These are phyloP conservation scores for Bovichtus variegatus DNA, from an alignment of 2,797 vertebrate genomes.

Conservation along the genomic window DNA sequence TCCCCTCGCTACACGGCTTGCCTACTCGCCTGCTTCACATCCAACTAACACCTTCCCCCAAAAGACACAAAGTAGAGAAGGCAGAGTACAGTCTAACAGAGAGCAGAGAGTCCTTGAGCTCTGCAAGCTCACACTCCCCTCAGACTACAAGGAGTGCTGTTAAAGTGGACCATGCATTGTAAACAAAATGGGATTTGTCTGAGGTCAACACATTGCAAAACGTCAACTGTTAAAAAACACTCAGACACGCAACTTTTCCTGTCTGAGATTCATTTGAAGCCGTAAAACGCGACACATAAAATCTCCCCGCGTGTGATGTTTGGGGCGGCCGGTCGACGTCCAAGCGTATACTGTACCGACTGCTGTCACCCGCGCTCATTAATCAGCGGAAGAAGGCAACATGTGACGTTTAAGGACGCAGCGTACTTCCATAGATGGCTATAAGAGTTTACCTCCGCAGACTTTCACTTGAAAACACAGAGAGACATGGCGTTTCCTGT, in stretches of 20 bases:
- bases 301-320: not conserved
- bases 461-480: slow-evolving; percentile 51
- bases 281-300: slow-evolving; percentile 38
- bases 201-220: slow-evolving; percentile 34
- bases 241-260: slow-evolving; percentile 41
- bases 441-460: slow-evolving; percentile 28
- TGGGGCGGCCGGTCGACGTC: not conserved
- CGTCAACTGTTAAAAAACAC: slow-evolving; percentile 43
- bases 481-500: slow-evolving; percentile 66
- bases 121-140: slow-evolving; percentile 25
- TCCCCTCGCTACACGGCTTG: slow-evolving; percentile 50
- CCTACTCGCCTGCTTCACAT: slow-evolving; percentile 68
- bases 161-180: slow-evolving; percentile 28
- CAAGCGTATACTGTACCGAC: not conserved
- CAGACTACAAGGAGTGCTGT: slow-evolving; percentile 28
- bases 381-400: slow-evolving; percentile 31
- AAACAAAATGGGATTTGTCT: slow-evolving; percentile 41
- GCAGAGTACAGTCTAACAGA: slow-evolving; percentile 46
- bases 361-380: slow-evolving; percentile 32
- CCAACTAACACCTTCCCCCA: slow-evolving; percentile 75
- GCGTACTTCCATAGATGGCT: slow-evolving; percentile 40
- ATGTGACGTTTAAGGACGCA: slow-evolving; percentile 18
- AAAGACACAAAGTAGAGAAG: slow-evolving; percentile 62
- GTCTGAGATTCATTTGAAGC: slow-evolving; percentile 42
- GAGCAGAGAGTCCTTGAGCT: slow-evolving; percentile 56